Base-by-base conservation (phyloP, 1,140 invertebrate species). In the Rhagoletis zephyria region DNA sequence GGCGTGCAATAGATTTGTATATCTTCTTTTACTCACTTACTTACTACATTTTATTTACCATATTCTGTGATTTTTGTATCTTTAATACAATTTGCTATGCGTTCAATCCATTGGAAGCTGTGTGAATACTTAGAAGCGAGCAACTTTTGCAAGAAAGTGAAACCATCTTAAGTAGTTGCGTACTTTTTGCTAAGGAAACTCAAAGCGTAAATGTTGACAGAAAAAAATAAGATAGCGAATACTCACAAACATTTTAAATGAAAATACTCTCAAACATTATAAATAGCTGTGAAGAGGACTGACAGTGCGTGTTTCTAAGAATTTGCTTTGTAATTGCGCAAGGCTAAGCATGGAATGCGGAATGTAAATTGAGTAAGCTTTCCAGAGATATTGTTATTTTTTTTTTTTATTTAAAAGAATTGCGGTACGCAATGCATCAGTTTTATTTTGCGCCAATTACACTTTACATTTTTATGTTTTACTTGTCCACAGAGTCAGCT, bases 91-190 rank as follows among this genome's bases (percentile, higher is more conserved):
- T 81, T 56, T 56, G 2, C 19, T 56, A 56, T 56, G 48, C 48
- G 16, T 81, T 51, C 74, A 51, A 81, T 81, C 74, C 74, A 81
- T 81, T 81, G 56, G 48, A 56, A 48, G 14, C 67, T 30, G 30
- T 30, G 30, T 30, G 30, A 30, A 30, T 30, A 30, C 30, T 30
- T 30, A 30, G 30, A 30, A 59, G n/a, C n/a, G 30, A 59, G 16
- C 0, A 1, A 48, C 42, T 51, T 30, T 48, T 10, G 70, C 45
- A 2, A 51, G 45, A 16, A 42, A 16, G 12, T 74, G 45, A 0
- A 67, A 30, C 9, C 9, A 40, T 40, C 64, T 67, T 67, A 6
- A 67, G 64, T 42, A 67, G 40, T 67, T 42, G 10, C 2, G 9
- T 12, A 12, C 4, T 30, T 12, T 74, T 51, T 74, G 70, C 14